Evolutionary conservation across 1,140 invertebrate genomes (phyloP), one percentile per base, ranked within the genome.

Genomic region (Aphis gossypii): DNA sequence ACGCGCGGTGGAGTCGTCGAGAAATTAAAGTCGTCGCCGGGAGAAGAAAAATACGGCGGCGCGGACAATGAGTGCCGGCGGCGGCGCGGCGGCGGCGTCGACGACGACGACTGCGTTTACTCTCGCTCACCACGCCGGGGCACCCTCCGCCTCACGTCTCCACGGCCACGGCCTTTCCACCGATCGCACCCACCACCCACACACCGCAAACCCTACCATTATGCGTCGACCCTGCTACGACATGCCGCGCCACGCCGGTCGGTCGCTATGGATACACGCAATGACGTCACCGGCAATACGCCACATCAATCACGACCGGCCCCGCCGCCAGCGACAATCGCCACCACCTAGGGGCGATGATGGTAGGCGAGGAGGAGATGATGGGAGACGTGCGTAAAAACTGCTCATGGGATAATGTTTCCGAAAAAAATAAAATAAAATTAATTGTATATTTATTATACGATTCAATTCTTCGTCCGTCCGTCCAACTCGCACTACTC

Each of bases 241-340:
- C 11, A 76, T n/a, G 60, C 30, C 60, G 56, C 88, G 51, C 88
- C 88, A 23, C 54, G 54, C 56, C 60, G 60, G 23, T 35, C 35
- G 60, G 91, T 92, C 46, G 46, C 76, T 82, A 92, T 92, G 76
- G 91, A 92, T 92, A 92, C 91, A 84, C 76, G 76, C 91, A 92
- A 92, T 92, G 91, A 92, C 91, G 91, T 92, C 91, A 92, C 68
- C 68, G 46, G 76, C 68, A 82, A n/a, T 92, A 51, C 90, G 90
- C 90, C 90, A 83, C 90, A 92, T 92, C 90, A 92, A 92, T 92
- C 90, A 92, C 90, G 46, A 35, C 90, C 76, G 90, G n/a, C 30
- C 44, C 90, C 44, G 30, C 90, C 44, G 68, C 44, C 60, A 44
- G 38, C 60, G 68, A 86, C 84, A 51, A 54, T 51, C 87, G 23